Conservation (phyloP, 2,888 invertebrate genomes). For the Hirtodrosophila cameraria region DNA sequence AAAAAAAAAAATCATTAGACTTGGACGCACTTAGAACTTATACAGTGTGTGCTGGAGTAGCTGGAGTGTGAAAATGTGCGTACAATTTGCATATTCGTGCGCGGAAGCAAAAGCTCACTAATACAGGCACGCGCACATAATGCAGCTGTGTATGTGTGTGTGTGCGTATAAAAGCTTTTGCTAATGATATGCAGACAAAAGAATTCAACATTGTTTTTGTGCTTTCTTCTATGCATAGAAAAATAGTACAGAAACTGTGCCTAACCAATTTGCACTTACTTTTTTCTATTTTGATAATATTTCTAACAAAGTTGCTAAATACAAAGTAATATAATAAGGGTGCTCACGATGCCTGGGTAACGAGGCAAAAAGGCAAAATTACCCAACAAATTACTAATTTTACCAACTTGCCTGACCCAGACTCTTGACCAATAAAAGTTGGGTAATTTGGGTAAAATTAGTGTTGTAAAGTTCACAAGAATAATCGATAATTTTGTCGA, state of each 20-base stretch:
- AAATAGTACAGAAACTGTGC: not conserved
- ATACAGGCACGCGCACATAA: conserved; percentile 8
- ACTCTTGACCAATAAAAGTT: too few relatives aligned
- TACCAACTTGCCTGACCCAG: too few relatives aligned
- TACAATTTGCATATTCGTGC: conserved; percentile 39
- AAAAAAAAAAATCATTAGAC: conserved; percentile 5
- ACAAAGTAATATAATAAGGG: too few relatives aligned
- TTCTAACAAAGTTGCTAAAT: too few relatives aligned
- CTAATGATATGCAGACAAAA: conserved; percentile 2
- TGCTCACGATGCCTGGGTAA: too few relatives aligned
- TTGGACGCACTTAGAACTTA: conserved; percentile 17
- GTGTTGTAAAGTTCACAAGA: too few relatives aligned
- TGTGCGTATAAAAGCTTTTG: conserved; percentile 10
- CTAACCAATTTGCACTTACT: conserved; percentile 10
- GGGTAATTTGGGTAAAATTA: too few relatives aligned
- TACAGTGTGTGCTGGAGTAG: not conserved
- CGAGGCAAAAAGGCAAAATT: too few relatives aligned
- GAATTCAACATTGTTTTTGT: not conserved
- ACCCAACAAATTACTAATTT: too few relatives aligned
- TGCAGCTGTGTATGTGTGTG: conserved; percentile 2
- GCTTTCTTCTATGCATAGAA: not conserved
- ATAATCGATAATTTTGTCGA: too few relatives aligned
- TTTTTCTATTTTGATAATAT: too few relatives aligned
- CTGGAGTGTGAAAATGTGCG: conserved; percentile 16
- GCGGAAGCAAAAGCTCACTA: conserved; percentile 29